Base-by-base conservation (phyloP, 2,888 invertebrate genomes). In the Pachycephus smyrnensis region DNA sequence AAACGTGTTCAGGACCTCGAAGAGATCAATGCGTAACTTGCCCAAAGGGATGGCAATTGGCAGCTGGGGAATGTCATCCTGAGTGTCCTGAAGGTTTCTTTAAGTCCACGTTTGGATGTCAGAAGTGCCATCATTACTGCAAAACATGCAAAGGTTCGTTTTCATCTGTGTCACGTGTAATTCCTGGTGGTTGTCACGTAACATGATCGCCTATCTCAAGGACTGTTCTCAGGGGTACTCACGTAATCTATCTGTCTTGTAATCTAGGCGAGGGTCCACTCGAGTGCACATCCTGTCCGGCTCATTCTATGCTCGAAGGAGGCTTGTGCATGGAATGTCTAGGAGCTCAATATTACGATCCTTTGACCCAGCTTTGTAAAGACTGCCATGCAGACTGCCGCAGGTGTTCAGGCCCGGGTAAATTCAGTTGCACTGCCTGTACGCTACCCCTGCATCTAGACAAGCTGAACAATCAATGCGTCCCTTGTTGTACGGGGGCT, bases 81-180 rank as follows among this genome's bases (percentile, higher is more conserved):
- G 96, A 96, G 87, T 97, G 97, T 91, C 97, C 97, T 0, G 96
- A 96, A 92, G 97, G 97, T 69, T 97, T 96, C 92, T 97, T 96
- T 92, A 96, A 96, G 92, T 95, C 95, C 6, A 94, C 94, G 82
- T 96, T 94, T 86, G 96, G 96, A 12, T 98, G 98, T 89, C 96
- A 96, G 83, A 96, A 96, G 91, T 98, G 98, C 92, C 97, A 97
- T 92, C 96, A 96, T 91, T 96, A 96, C 88, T 98, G 98, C 91
- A 95, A 95, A 83, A 96, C 96, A 85, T 98, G 98, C 91, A 95
- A 95, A 90, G 97, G 97, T 95, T 91, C 55, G 55, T 55, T 55
- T 55, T 55, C 55, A 23, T 23, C 9, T 23, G 1, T 9, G 0
- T 55, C 2, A 9, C 23, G 2, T 55, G 9, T 55, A 23, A 23